phyloP scores from a whole-genome alignment of 2,113 vertebrate genomes.

The Ia io region DNA sequence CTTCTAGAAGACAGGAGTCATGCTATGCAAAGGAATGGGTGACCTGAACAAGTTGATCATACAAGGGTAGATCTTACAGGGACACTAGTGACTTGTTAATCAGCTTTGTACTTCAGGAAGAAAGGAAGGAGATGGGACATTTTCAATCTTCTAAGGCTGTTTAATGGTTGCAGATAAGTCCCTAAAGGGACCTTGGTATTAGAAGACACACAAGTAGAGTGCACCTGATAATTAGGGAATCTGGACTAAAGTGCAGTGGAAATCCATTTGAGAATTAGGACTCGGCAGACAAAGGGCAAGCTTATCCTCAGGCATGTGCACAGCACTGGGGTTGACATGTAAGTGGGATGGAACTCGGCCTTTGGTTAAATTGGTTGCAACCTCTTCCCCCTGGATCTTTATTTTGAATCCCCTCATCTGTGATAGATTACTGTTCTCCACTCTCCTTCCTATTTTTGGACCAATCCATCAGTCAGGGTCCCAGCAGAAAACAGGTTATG shows the following conservation, averaged over 20 bases:
- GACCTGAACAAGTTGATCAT: background rate
- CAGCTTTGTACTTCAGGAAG: background rate
- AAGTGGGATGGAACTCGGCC: background rate
- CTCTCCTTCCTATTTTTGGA: background rate
- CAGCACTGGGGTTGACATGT: background rate
- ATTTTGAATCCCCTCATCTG: background rate
- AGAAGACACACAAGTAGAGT: background rate
- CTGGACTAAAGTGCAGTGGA: background rate
- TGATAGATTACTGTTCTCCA: background rate
- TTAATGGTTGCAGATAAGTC: background rate
- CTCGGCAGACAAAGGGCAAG: background rate
- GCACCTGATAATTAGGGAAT: background rate
- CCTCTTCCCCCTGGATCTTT: background rate
- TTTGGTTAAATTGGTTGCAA: background rate
- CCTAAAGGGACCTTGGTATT: background rate
- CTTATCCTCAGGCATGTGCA: background rate
- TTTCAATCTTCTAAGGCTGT: background rate
- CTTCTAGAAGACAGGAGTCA: constrained; percentile 11
- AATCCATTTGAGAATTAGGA: background rate
- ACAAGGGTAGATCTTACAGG: background rate
- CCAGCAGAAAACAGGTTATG: background rate
- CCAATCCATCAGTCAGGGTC: background rate
- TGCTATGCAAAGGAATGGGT: background rate
- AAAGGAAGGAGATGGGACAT: background rate
- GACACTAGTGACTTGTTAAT: background rate